Percentiles rank a stretch among this genome's conserved stretches.
Conservation (phyloP, 2,888 invertebrate species). For the Rhingia rostrata region DNA sequence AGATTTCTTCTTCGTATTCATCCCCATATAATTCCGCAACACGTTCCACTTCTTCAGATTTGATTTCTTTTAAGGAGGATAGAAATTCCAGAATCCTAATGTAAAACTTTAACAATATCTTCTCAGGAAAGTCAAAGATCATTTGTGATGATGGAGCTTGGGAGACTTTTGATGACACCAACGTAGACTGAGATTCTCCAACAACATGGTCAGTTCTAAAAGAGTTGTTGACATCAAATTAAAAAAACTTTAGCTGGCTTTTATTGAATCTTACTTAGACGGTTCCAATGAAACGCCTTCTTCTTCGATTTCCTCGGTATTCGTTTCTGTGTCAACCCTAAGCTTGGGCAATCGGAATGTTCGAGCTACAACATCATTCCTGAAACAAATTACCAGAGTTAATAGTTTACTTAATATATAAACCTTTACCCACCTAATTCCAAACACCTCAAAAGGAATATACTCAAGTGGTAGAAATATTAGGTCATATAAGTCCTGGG, state of each 20-base stretch:
- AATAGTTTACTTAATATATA: not conserved
- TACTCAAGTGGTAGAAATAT: conserved; percentile 88
- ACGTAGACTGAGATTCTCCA: conserved; percentile 30
- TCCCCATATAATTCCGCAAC: conserved; percentile 40
- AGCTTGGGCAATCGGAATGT: conserved; percentile 52
- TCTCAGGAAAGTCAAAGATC: conserved; percentile 60
- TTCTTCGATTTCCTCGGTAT: conserved; percentile 24
- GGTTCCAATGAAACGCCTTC: conserved; percentile 1
- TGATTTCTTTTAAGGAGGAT: conserved; percentile 34
- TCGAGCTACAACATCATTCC: conserved; percentile 19
- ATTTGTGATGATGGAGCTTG: not conserved
- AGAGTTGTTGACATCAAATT: not conserved
- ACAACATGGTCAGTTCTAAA: not conserved
- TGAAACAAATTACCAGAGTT: not conserved
- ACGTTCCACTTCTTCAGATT: conserved; percentile 44
- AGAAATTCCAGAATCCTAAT: conserved; percentile 53
- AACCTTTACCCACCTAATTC: conserved; percentile 83
- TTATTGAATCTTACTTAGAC: conserved; percentile 1
- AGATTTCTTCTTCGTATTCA: conserved; percentile 13
- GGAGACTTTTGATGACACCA: not conserved
- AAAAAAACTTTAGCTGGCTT: no score
- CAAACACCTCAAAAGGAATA: conserved; percentile 86
- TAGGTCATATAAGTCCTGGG: conserved; percentile 86
- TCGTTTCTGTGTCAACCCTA: not conserved
- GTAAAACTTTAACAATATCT: conserved; percentile 56